Evolutionary conservation across 2,113 vertebrate genomes (phyloP), one percentile per base, ranked within the genome.

Genomic region (Turdus rufiventris): DNA sequence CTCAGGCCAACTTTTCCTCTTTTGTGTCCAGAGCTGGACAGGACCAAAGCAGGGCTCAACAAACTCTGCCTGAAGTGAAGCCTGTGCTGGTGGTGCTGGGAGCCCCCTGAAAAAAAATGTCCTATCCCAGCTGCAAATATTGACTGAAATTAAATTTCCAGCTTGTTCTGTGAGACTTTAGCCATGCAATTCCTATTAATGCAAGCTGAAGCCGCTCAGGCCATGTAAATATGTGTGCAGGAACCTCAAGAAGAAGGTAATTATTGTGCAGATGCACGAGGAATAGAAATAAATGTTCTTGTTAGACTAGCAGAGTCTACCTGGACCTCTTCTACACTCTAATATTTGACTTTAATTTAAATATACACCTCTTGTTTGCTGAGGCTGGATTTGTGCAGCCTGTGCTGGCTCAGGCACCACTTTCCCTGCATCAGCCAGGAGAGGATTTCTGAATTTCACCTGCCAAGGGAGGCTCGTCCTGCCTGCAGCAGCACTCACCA

Each of bases 321-420:
- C 85, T 51, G 53, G 53, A 42, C 56, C 54, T 91, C 61, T 91
- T 38, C 67, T 38, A 19, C 48, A 14, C 42, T 82, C 89, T 53
- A 88, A 85, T 95, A 94, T 95, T 97, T 96, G 92, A 92, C 83
- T 95, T 96, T 72, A 83, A 95, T 91, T 96, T 96, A 58, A 92
- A 96, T 94, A 80, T 75, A 47, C 57, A 75, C 70, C 67, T 60
- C 5, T 26, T 14, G 3, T 91, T 95, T 96, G 96, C 79, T 68
- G 92, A 72, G 54, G 45, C 20, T 51, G 63, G 85, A 38, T 13
- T 67, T 70, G 91, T 85, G 72, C 62, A 76, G 82, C 61, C 61
- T 8, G 0, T 6, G n/a, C 60, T 56, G 9, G 8, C 50, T 71
- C 14, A 17, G 79, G 78, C 50, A 26, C 60, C 18, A 0, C 1